Evolutionary conservation across 2,888 invertebrate species (phyloP), one percentile per base, ranked within the genome.

Genomic region (Melanotus villosus): DNA sequence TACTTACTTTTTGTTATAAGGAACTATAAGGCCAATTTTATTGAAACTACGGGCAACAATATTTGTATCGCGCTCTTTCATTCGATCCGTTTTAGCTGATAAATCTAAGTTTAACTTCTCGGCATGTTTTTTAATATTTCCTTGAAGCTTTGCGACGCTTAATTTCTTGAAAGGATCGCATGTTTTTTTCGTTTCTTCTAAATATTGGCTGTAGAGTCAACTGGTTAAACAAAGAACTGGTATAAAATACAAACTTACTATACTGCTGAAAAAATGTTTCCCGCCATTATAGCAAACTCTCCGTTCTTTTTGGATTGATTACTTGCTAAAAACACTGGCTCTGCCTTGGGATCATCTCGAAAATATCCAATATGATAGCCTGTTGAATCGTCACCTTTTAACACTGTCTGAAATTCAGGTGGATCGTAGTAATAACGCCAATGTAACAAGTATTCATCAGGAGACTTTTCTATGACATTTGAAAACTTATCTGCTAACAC

Each of bases 391-490:
- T 91, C 90, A 18, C 88, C 89, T 81, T 90, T 91, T 56, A 95
- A 82, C 38, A 95, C 86, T 1, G 95, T 92, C 89, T 96, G 94
- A 84, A 97, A 94, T 85, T 98, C 98, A 7, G 98, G 98, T 7
- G 97, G 95, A 86, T 99, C 98, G 84, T 93, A 96, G 82, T 90
- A 96, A 84, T 93, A 98, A 76, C 98, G 89, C 93, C 95, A 97
- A 82, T 97, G 96, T 7, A 90, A 85, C 52, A 96, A 87, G 81
- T 92, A 94, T 69, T 90, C 86, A 70, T 90, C 88, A 68, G 88
- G 84, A 0, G 87, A 84, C 70, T 76, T 74, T 19, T 89, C 81
- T 65, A 85, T 83, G 1, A 87, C 87, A 52, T 80, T 78, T 67
- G 78, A 77, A 72, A 93, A 87, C 78, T 89, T 89, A 4, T 90